These are phyloP conservation scores for Vannuccia rotundouncinata DNA, from an alignment of 2,888 invertebrate species.

Conservation along the genomic window DNA sequence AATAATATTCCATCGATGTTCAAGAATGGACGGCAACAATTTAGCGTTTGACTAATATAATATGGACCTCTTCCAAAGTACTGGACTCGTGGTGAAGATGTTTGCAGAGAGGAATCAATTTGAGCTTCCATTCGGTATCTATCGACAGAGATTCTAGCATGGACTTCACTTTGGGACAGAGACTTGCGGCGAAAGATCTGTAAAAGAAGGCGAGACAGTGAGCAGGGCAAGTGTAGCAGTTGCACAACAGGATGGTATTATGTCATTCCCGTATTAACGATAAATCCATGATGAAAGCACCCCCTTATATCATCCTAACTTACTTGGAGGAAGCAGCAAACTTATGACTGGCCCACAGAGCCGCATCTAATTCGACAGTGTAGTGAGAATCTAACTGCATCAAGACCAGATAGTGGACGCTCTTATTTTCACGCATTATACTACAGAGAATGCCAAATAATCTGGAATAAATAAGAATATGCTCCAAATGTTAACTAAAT, in stretches of 20 bases:
- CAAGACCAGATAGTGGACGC: conserved; percentile 16
- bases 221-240: too few relatives aligned
- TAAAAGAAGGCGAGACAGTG: neutral
- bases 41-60: too few relatives aligned
- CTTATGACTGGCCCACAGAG: conserved; percentile 3
- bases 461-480: neutral
- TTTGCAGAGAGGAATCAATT: conserved; percentile 13
- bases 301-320: too few relatives aligned
- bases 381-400: conserved; percentile 32
- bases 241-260: too few relatives aligned
- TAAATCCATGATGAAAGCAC: neutral
- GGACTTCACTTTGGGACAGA: conserved; percentile 4
- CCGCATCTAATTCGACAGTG: conserved; percentile 25
- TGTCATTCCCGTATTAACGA: too few relatives aligned
- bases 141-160: conserved; percentile 19
- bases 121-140: conserved; percentile 9
- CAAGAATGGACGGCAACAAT: too few relatives aligned
- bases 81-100: conserved; percentile 16
- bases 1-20: too few relatives aligned
- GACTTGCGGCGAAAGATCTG: neutral
- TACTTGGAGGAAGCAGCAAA: conserved; percentile 24
- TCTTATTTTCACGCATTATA: neutral
- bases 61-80: conserved; percentile 27
- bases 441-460: conserved; percentile 6
- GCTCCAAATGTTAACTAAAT: too few relatives aligned